A percentile compares a stretch with the other conserved stretches of the same genome.
Conservation (phyloP, 2,888 invertebrate genomes). For the Sinelater perroti region DNA sequence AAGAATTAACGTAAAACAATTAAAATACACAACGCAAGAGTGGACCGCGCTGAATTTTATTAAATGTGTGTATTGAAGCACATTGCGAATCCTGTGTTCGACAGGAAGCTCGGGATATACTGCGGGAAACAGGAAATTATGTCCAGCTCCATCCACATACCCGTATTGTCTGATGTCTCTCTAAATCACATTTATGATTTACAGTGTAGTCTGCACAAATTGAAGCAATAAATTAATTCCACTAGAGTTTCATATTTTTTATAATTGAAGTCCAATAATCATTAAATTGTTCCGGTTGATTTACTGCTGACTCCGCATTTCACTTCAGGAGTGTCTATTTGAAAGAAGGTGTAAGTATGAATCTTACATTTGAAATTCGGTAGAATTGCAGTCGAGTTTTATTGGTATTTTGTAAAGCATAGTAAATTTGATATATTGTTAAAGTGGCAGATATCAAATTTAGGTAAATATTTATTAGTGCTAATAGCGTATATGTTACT, state of each 20-base stretch:
- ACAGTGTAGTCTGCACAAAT: conserved; percentile 51
- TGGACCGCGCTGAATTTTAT: conserved; percentile 32
- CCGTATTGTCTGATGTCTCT: conserved; percentile 45
- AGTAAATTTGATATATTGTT: too few species aligned
- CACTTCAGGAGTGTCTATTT: conserved; percentile 15
- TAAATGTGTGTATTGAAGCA: conserved; percentile 46
- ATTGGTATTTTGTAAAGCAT: too few species aligned
- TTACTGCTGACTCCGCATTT: conserved; percentile 40
- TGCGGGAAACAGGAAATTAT: conserved; percentile 50
- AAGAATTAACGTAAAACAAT: conserved; percentile 8
- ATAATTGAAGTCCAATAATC: conserved; percentile 47
- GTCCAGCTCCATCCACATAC: conserved; percentile 49
- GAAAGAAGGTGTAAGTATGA: conserved; percentile 14
- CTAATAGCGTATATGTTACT: too few species aligned
- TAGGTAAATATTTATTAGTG: too few species aligned
- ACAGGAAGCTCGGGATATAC: conserved; percentile 46
- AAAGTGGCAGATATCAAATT: too few species aligned
- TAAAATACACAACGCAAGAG: conserved; percentile 16
- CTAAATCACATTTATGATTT: conserved; percentile 51
- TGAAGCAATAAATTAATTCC: conserved; percentile 53
- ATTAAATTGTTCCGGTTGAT: conserved; percentile 54
- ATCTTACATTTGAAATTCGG: neutral
- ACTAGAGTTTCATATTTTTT: conserved; percentile 49
- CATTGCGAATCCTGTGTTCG: conserved; percentile 42
- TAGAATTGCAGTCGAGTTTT: too few species aligned